These are phyloP conservation scores for Caenorhabditis sp. DNA, from an alignment of 2,888 invertebrate genomes.

Conservation along the genomic window DNA sequence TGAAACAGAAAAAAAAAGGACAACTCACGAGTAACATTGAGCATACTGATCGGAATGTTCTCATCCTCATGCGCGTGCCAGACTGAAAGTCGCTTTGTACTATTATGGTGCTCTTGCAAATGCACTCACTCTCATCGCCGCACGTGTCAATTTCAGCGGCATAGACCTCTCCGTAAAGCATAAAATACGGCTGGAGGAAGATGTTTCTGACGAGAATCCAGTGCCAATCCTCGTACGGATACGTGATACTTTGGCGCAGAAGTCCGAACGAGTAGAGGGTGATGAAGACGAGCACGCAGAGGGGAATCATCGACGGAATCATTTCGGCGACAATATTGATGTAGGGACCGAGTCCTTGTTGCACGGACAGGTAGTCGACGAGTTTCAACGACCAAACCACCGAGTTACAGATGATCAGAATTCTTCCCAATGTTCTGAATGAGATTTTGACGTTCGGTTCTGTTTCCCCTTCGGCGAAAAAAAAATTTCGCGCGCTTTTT, in stretches of 20 bases:
- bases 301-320: conserved; percentile 93
- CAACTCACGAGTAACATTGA: conserved; percentile 63
- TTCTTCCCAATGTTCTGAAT: conserved; percentile 83
- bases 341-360: conserved; percentile 93
- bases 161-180: conserved; percentile 98
- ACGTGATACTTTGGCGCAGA: conserved; percentile 91
- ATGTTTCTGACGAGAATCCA: conserved; percentile 91
- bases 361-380: conserved; percentile 93
- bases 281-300: conserved; percentile 93
- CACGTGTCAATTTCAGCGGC: conserved; percentile 90
- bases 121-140: conserved; percentile 72
- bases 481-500: no score
- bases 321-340: conserved; percentile 99
- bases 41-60: conserved; percentile 61
- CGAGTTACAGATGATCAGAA: conserved; percentile 85
- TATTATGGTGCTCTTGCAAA: no score
- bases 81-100: conserved; percentile 44
- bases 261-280: conserved; percentile 97
- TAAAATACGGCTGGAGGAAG: conserved; percentile 96
- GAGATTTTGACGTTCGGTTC: background rate
- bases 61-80: conserved; percentile 68
- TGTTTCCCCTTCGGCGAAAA: no score
- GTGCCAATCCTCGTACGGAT: conserved; percentile 90
- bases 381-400: conserved; percentile 84
- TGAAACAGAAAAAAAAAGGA: no score